Evolutionary conservation across 30 jellyfish, hydroid and myxozoan genomes (phyloP), one percentile per base, ranked within the genome.

Genomic region (Morbakka virulenta): DNA sequence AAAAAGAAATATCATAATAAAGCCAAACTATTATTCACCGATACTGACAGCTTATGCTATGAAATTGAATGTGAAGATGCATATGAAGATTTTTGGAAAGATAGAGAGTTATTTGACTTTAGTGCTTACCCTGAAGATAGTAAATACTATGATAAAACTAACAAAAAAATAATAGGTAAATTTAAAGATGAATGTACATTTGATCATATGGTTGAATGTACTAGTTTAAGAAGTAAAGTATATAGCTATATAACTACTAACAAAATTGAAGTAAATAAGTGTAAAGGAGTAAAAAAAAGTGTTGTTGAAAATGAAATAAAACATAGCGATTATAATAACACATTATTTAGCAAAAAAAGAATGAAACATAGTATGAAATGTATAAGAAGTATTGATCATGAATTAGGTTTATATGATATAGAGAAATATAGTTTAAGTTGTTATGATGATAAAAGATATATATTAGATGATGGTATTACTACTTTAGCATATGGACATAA

Each of bases 21-120:
- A 47, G 69, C 84, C 9, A 72, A 67, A 23, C 72, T 88, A 1
- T 62, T 79, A 30, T 80, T 67, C 50, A 88, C 88, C 21, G 97
- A 81, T 36, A 88, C 97, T 0, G 97, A 88, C 69, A 11, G 52
- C n/a, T 32, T 86, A 41, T 22, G 67, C 1, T 88, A 88, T 74
- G 95, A 74, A 31, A 72, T 88, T 0, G 62, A 88, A 50, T 41
- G 87, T 12, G 87, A 88, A 24, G 95, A 88, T 48, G 65, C 74
- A 1, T 88, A 72, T 48, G 27, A 72, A 4, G 95, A 88, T 32
- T 21, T 71, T 57, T 11, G 26, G 12, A 25, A 57, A 4, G 25
- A 57, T 57, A 13, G 25, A 14, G 71, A 57, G 26, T 26, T 57
- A 11, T 57, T 57, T 26, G 71, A 57, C 32, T 57, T 57, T 25